Evolutionary conservation across 2,797 vertebrate genomes (phyloP).

Genomic region (Scolopax rusticola): DNA sequence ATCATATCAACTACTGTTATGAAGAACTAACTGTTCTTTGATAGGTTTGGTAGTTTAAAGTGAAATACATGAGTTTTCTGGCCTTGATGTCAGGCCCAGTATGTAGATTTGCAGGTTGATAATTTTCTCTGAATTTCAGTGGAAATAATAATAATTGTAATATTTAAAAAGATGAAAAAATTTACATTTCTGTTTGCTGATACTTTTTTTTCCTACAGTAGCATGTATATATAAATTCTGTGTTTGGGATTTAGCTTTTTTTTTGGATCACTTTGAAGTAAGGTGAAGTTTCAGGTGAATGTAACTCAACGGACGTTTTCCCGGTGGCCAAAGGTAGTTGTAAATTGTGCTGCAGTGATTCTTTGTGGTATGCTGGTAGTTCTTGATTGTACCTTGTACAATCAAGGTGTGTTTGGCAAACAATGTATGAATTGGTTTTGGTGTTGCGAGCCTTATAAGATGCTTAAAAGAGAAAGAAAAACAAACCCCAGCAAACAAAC

Average conservation of each 20-base stretch:
- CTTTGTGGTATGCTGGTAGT: background rate
- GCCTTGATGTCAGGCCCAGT: background rate
- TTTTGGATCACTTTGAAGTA: background rate
- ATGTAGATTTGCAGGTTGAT: background rate
- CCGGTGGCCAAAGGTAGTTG: background rate
- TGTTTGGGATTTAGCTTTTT: background rate
- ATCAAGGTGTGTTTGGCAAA: background rate
- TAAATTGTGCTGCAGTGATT: background rate
- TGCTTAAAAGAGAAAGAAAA: background rate
- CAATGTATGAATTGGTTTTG: background rate
- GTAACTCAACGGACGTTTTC: background rate
- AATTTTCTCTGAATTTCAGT: background rate
- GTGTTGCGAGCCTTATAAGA: background rate
- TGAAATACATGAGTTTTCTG: background rate
- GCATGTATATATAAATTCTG: accelerated
- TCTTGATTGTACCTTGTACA: background rate
- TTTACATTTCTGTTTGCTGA: background rate
- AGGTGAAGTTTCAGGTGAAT: background rate
- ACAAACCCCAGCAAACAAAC: too few species aligned
- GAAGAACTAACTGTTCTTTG: background rate
- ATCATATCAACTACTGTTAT: accelerated
- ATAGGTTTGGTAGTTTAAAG: background rate
- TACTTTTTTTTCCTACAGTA: background rate
- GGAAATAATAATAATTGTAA: background rate
- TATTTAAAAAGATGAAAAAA: background rate